These are phyloP conservation scores for Astreopora myriophthalma DNA, from an alignment of 64 coral and sea anemone genomes.

Conservation along the genomic window DNA sequence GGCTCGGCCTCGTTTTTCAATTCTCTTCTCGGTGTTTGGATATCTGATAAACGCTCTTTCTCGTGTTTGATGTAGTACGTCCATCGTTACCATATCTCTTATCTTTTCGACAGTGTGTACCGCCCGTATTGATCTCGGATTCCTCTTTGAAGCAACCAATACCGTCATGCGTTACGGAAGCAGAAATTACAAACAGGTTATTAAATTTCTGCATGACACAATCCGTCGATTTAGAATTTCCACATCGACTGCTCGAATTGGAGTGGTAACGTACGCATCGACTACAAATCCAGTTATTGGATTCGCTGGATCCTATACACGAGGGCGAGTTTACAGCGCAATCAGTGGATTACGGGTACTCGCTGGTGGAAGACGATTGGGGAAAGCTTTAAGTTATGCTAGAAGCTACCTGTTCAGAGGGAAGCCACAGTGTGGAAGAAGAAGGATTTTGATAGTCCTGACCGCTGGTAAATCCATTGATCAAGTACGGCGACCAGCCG, in stretches of 20 bases:
- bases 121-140: slow-evolving; percentile 51
- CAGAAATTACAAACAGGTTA: background rate
- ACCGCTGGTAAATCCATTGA: slow-evolving; percentile 28
- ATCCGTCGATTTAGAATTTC: slow-evolving; percentile 29
- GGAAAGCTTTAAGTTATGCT: slow-evolving; percentile 36
- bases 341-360: background rate
- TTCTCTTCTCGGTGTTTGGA: no score
- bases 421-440: slow-evolving; percentile 59
- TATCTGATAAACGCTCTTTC: no score
- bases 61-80: no score
- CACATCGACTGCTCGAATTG: slow-evolving; percentile 6
- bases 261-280: slow-evolving; percentile 36
- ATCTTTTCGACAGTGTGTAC: slow-evolving; percentile 43
- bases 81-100: no score
- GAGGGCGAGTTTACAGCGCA: background rate
- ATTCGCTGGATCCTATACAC: background rate
- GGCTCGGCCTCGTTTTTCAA: no score
- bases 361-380: slow-evolving; percentile 17
- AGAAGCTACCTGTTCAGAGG: slow-evolving; percentile 50
- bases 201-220: slow-evolving; percentile 15
- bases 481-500: slow-evolving; percentile 4
- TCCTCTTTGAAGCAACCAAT: slow-evolving; percentile 50
- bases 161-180: background rate
- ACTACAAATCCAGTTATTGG: background rate
- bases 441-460: slow-evolving; percentile 54